Percentiles rank a stretch among this genome's conserved stretches.
phyloP scores from a whole-genome alignment of 2,113 vertebrate species.

The cat (Felis catus) region F.catus_Fca126_mat1.0 CM031415.1:179844501-179845000 shows the following conservation, averaged over 20 bases:
- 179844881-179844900: background rate
- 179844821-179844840: background rate
- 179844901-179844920: background rate
- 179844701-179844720: background rate
- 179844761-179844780: background rate
- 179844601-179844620: background rate
- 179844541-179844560: background rate
- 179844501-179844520: background rate
- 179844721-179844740: background rate
- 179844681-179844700: background rate
- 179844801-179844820: background rate
- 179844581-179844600: background rate
- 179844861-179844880: background rate
- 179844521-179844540: background rate
- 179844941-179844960: background rate
- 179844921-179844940: background rate
- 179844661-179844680: background rate
- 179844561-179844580: background rate
- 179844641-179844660: background rate
- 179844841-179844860: background rate
- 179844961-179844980: background rate
- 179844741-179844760: background rate
- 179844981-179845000: background rate
- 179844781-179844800: background rate
- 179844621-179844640: background rate